These are phyloP conservation scores for Campopleginae sp. DNA, from an alignment of 2,888 invertebrate genomes.

Conservation along the genomic window DNA sequence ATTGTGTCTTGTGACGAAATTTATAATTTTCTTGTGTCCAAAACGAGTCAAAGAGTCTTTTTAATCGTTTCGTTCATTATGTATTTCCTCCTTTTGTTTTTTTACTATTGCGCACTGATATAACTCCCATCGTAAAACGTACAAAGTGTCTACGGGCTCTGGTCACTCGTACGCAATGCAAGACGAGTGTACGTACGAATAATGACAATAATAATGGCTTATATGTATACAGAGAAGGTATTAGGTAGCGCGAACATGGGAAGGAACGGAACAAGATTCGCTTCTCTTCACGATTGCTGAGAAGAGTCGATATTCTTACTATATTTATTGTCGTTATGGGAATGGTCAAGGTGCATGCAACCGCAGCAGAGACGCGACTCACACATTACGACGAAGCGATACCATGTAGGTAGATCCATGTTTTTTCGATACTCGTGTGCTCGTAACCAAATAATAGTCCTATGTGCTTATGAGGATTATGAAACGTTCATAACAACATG, in stretches of 20 bases:
- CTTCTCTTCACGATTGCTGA: constrained; percentile 45
- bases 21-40: not conserved
- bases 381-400: constrained; percentile 53
- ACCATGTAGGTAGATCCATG: constrained; percentile 29
- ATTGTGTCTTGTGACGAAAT: not conserved
- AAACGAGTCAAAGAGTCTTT: not conserved
- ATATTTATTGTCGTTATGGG: constrained; percentile 74
- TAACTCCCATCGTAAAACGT: not conserved
- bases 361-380: constrained; percentile 71
- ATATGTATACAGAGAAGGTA: constrained; percentile 18
- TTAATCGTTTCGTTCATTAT: not conserved
- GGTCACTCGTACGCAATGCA: constrained; percentile 11
- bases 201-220: constrained; percentile 17
- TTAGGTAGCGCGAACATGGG: constrained; percentile 36
- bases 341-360: constrained; percentile 80
- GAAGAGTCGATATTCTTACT: constrained; percentile 68
- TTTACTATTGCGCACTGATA: not conserved
- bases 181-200: constrained; percentile 7
- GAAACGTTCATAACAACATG: not conserved
- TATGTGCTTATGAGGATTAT: not conserved
- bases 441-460: not conserved
- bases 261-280: constrained; percentile 44
- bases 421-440: constrained; percentile 8
- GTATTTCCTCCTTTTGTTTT: not conserved
- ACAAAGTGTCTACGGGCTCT: constrained; percentile 1